phyloP scores from a whole-genome alignment of 2,888 invertebrate species.

The Pammene fasciana region DNA sequence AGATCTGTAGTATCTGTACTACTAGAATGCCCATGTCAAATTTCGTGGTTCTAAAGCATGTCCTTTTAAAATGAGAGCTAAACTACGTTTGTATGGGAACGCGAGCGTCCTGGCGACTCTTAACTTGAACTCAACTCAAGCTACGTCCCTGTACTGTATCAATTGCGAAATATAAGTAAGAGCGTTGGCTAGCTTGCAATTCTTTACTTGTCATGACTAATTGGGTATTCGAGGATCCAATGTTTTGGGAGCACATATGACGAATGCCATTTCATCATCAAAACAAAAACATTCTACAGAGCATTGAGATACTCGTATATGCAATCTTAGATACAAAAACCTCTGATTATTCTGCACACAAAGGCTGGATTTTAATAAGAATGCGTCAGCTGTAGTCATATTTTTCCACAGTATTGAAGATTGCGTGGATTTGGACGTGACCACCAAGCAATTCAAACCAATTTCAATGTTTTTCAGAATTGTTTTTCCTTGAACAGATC shows the following conservation, averaged over 20 bases:
- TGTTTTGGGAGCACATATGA: no score
- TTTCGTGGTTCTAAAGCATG: no score
- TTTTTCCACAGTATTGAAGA: not conserved
- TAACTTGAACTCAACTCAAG: not conserved
- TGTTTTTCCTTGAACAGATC: conserved; percentile 24
- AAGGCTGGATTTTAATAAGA: not conserved
- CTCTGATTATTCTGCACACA: not conserved
- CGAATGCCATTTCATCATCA: no score
- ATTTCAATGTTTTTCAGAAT: conserved; percentile 1
- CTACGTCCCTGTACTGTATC: not conserved
- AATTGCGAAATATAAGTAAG: no score
- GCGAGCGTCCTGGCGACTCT: no score
- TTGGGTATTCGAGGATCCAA: no score
- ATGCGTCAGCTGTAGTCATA: not conserved
- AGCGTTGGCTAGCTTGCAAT: no score
- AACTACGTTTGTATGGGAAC: no score
- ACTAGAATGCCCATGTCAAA: no score
- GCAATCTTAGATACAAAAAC: not conserved
- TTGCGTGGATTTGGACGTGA: not conserved
- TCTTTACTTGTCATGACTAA: no score
- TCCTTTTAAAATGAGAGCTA: no score
- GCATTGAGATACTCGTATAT: not conserved
- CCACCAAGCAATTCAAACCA: not conserved
- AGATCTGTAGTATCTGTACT: no score
- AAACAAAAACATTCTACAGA: not conserved